Evolutionary conservation across 1,140 invertebrate species (phyloP).

Genomic region (Drosophila quadrilineata): DNA sequence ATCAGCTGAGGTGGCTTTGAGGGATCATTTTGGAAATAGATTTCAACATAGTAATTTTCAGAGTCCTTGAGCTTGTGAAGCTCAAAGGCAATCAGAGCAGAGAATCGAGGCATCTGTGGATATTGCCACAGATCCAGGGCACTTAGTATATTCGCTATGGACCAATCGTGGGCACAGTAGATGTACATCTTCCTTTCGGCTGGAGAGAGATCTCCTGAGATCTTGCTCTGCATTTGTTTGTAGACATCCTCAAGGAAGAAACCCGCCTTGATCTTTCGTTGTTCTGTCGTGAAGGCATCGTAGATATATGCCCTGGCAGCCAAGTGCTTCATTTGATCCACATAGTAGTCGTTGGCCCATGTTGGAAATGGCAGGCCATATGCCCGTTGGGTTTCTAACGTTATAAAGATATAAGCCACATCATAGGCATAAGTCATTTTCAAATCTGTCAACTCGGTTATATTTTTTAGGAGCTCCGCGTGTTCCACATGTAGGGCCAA

Average conservation of each 20-base stretch:
- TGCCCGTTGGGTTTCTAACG: slow-evolving; percentile 84
- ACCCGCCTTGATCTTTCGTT: slow-evolving; percentile 84
- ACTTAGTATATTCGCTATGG: slow-evolving; percentile 86
- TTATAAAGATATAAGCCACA: slow-evolving; percentile 84
- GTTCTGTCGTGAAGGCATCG: slow-evolving; percentile 84
- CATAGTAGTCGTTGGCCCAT: slow-evolving; percentile 85
- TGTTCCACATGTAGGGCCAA: slow-evolving; percentile 82
- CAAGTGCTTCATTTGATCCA: slow-evolving; percentile 83
- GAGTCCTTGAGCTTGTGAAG: slow-evolving; percentile 32
- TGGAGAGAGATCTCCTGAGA: slow-evolving; percentile 80
- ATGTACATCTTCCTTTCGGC: slow-evolving; percentile 84
- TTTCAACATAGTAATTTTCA: slow-evolving; percentile 64
- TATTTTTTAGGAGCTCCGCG: slow-evolving; percentile 82
- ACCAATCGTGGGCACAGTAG: slow-evolving; percentile 89
- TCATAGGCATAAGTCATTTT: slow-evolving; percentile 83
- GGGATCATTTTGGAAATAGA: slow-evolving; percentile 82
- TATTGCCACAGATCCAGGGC: slow-evolving; percentile 87
- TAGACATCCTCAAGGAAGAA: slow-evolving; percentile 84
- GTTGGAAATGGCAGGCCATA: slow-evolving; percentile 84
- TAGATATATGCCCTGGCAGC: slow-evolving; percentile 83
- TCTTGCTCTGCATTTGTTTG: slow-evolving; percentile 83
- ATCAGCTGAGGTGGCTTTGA: slow-evolving; percentile 66
- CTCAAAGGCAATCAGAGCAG: slow-evolving; percentile 63
- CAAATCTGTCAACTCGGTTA: slow-evolving; percentile 83
- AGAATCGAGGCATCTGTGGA: slow-evolving; percentile 64